Conservation (phyloP, 2,888 invertebrate species). For the Pterostichus niger region DNA sequence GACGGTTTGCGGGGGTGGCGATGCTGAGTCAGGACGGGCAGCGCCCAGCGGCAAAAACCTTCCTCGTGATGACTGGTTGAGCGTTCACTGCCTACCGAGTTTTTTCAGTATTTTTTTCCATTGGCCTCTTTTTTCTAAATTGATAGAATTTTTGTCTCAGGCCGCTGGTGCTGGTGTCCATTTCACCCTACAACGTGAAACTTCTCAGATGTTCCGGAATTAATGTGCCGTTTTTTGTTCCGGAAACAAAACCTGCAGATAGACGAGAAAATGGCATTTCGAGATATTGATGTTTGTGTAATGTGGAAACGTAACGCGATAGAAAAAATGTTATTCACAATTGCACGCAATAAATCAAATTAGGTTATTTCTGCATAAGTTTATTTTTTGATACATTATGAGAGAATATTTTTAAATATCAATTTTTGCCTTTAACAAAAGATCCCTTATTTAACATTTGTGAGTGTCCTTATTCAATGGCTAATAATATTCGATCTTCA, state of each 20-base stretch:
- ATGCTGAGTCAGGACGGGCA: slow-evolving; percentile 60
- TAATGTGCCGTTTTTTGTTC: slow-evolving; percentile 54
- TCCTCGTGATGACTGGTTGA: slow-evolving; percentile 59
- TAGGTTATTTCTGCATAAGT: neutral
- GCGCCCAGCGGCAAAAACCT: slow-evolving; percentile 55
- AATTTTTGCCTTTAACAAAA: too few species aligned
- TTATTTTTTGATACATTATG: too few species aligned
- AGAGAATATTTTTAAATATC: too few species aligned
- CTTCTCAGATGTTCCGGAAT: slow-evolving; percentile 59
- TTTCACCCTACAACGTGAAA: slow-evolving; percentile 40
- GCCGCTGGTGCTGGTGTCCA: slow-evolving; percentile 54
- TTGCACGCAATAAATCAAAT: neutral
- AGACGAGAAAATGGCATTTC: slow-evolving; percentile 15
- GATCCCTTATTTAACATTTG: too few species aligned
- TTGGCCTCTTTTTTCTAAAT: slow-evolving; percentile 62
- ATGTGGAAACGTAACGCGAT: neutral
- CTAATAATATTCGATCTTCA: too few species aligned
- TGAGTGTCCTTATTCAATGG: too few species aligned
- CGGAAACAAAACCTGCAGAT: slow-evolving; percentile 48
- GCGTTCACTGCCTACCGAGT: slow-evolving; percentile 58
- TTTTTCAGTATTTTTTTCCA: slow-evolving; percentile 46
- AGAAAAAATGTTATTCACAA: neutral
- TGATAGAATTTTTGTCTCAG: slow-evolving; percentile 60
- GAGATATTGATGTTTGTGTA: slow-evolving; percentile 42
- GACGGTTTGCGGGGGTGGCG: neutral